Percentiles rank a stretch among this genome's conserved stretches.
phyloP scores from a whole-genome alignment of 2,888 invertebrate species.

The Drosophila acutilabella region DNA sequence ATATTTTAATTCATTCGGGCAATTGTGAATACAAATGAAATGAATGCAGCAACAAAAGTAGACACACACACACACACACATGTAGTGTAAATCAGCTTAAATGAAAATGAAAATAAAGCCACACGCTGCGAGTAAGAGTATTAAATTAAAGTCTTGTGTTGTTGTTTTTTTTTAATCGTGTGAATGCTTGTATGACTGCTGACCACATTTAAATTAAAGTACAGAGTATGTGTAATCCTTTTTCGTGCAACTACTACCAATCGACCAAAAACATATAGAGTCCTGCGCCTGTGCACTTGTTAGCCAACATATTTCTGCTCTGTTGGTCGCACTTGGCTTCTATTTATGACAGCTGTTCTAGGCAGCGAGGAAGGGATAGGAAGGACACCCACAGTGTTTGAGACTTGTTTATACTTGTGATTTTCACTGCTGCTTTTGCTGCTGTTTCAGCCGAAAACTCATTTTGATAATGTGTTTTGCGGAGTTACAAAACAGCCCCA shows the following conservation, averaged over 20 bases:
- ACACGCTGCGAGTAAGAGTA: not conserved
- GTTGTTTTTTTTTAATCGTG: conserved; percentile 11
- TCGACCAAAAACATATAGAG: conserved; percentile 4
- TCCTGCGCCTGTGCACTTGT: conserved; percentile 34
- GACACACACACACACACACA: conserved; percentile 9
- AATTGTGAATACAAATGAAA: conserved; percentile 2
- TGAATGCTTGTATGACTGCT: conserved; percentile 3
- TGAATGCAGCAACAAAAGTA: not conserved
- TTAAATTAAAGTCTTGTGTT: conserved; percentile 20
- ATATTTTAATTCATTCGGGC: not conserved
- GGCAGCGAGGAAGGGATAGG: not conserved
- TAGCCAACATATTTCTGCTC: conserved; percentile 54
- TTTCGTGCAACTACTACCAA: conserved; percentile 13
- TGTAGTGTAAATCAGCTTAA: conserved; percentile 51
- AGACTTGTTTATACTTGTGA: conserved; percentile 55
- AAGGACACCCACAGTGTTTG: conserved; percentile 32
- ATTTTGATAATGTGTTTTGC: conserved; percentile 64
- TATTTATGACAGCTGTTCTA: conserved; percentile 48
- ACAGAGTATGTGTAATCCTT: conserved; percentile 39
- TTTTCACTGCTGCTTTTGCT: conserved; percentile 30
- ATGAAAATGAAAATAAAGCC: conserved; percentile 40
- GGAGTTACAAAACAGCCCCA: conserved; percentile 27
- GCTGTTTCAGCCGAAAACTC: conserved; percentile 55
- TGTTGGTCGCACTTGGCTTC: conserved; percentile 33
- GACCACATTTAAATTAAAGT: conserved; percentile 57